These are phyloP conservation scores for Lethenteron reissneri DNA, from an alignment of 2,113 vertebrate species.

Conservation along the genomic window DNA sequence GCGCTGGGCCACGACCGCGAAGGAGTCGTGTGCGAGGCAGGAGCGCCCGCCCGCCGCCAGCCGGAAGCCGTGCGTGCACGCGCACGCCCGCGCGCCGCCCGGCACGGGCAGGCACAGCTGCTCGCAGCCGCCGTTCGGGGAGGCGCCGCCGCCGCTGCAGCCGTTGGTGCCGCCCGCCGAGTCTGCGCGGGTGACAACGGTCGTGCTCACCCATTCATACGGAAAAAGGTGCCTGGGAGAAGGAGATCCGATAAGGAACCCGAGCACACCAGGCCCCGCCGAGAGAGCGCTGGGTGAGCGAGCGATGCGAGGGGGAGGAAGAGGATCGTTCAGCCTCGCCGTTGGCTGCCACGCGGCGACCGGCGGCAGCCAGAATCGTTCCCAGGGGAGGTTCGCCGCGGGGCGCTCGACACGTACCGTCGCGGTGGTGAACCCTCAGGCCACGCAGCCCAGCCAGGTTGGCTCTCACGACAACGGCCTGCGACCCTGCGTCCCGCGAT, in stretches of 20 bases:
- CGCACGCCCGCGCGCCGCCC: constrained; percentile 20
- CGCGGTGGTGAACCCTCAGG: constrained; percentile 28
- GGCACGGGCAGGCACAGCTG: constrained; percentile 30
- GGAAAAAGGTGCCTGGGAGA: no score
- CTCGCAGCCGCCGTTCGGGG: constrained; percentile 26
- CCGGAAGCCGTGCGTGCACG: constrained; percentile 27
- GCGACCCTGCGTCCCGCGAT: constrained; percentile 14
- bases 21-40: constrained; percentile 27
- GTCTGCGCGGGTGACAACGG: constrained; percentile 9
- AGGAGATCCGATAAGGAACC: no score
- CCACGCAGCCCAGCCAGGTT: constrained; percentile 20
- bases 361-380: neutral
- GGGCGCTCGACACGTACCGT: constrained; percentile 17
- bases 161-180: constrained; percentile 24
- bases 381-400: neutral
- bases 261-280: no score
- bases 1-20: constrained; percentile 20
- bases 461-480: constrained; percentile 28
- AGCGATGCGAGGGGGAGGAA: no score
- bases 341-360: no score
- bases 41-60: constrained; percentile 19
- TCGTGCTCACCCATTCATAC: no score
- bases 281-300: no score
- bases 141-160: constrained; percentile 15
- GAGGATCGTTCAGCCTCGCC: no score